These are phyloP conservation scores for Torymus aiolomorphi DNA, from an alignment of 2,888 invertebrate genomes.

Conservation along the genomic window DNA sequence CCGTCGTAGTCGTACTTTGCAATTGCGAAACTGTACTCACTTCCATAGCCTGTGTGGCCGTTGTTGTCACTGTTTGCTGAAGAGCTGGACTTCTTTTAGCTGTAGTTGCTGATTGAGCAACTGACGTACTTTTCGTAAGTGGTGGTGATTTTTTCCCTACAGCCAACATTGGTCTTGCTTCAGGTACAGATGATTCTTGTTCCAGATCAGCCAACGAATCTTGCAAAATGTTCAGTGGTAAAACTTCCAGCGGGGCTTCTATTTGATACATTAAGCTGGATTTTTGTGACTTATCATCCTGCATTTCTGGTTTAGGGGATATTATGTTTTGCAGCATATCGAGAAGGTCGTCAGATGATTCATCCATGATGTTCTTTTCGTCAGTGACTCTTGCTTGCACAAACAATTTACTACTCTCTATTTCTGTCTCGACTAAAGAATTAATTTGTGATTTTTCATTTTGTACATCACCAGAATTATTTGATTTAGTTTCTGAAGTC, in stretches of 20 bases:
- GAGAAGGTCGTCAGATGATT: conserved; percentile 83
- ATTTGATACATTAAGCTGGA: conserved; percentile 71
- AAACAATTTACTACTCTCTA: conserved; percentile 42
- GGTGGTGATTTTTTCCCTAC: conserved; percentile 35
- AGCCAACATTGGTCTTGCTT: conserved; percentile 17
- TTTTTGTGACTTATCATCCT: conserved; percentile 69
- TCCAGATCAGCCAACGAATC: conserved; percentile 60
- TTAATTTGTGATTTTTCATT: conserved; percentile 30
- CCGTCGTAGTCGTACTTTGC: conserved; percentile 75
- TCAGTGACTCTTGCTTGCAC: conserved; percentile 46
- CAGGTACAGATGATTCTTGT: conserved; percentile 54
- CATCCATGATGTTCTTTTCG: conserved; percentile 71
- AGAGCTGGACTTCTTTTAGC: conserved; percentile 46
- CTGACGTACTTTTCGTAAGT: conserved; percentile 49
- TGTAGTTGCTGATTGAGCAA: conserved; percentile 37
- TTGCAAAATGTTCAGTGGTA: conserved; percentile 72
- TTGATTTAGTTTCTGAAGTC: conserved; percentile 47
- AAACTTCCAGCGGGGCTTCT: conserved; percentile 70
- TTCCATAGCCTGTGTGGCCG: conserved; percentile 49
- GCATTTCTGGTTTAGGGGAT: conserved; percentile 74
- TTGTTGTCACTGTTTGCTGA: conserved; percentile 48
- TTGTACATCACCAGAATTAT: conserved; percentile 8
- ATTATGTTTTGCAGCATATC: conserved; percentile 83
- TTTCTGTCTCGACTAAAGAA: conserved; percentile 20
- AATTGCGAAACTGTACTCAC: conserved; percentile 69